Conservation (phyloP, 2,797 vertebrate genomes). For the Muscicapa comitata region DNA sequence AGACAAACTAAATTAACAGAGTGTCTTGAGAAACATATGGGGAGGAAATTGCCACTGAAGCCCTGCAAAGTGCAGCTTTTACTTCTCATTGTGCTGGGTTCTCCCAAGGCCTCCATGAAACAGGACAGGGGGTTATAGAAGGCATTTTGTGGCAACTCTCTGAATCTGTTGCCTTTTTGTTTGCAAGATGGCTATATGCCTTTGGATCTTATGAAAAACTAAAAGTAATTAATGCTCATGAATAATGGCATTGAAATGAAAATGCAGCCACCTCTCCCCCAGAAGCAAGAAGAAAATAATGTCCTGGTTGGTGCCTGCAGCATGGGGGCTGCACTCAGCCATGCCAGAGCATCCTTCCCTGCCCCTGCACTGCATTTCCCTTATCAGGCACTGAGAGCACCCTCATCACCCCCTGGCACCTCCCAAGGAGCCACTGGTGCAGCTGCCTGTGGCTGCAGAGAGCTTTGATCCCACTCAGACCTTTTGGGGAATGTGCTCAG, state of each 20-base stretch:
- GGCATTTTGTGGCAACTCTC: neutral
- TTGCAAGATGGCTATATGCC: conserved; percentile 1
- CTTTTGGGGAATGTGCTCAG: neutral
- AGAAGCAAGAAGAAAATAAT: neutral
- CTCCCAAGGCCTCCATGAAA: conserved; percentile 4
- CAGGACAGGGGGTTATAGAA: neutral
- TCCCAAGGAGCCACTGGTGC: neutral
- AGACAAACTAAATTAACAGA: conserved; percentile 64
- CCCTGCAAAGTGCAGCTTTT: conserved; percentile 25
- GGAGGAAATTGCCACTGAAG: conserved; percentile 61
- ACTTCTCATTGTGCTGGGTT: conserved; percentile 23
- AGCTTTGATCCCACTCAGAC: neutral
- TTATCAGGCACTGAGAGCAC: neutral
- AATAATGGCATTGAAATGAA: neutral
- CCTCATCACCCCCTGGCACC: neutral
- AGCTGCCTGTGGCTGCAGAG: neutral
- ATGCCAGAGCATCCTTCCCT: neutral
- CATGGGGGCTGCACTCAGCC: neutral
- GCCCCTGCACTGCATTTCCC: neutral
- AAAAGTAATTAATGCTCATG: conserved; percentile 1
- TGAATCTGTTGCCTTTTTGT: conserved; percentile 21
- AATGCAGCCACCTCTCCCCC: neutral
- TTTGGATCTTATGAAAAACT: conserved; percentile 13
- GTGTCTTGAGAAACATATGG: conserved; percentile 58
- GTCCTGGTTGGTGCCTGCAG: neutral